These are phyloP conservation scores for Epizoanthus scotinus DNA, from an alignment of 92 coral and sea anemone genomes.

Conservation along the genomic window DNA sequence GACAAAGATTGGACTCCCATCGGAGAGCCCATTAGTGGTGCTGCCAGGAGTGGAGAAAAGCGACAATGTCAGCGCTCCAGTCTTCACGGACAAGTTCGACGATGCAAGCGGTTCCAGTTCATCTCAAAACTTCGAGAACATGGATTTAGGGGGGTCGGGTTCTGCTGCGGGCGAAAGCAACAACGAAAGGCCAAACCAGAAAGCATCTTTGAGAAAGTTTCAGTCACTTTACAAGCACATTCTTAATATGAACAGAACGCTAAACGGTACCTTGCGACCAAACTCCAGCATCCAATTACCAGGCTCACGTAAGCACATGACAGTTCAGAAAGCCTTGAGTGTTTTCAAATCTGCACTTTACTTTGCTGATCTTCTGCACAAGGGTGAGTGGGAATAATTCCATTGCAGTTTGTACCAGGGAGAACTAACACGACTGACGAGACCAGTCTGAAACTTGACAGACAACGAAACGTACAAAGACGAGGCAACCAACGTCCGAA, in stretches of 20 bases:
- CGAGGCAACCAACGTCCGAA: no score
- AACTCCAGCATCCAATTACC: conserved; percentile 16
- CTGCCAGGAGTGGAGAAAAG: not conserved
- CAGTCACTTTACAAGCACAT: conserved; percentile 19
- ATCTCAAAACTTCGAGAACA: not conserved
- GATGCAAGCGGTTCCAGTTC: not conserved
- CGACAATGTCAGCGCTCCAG: not conserved
- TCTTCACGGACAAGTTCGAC: not conserved
- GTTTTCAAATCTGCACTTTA: conserved; percentile 15
- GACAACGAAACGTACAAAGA: no score
- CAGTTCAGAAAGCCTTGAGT: conserved; percentile 10
- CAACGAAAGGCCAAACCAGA: not conserved
- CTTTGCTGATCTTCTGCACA: conserved; percentile 37
- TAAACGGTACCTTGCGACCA: conserved; percentile 17
- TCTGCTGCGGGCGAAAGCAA: not conserved
- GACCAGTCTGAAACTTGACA: not conserved
- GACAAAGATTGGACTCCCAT: not conserved
- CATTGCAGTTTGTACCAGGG: not conserved
- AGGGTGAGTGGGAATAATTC: not conserved
- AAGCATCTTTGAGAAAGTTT: not conserved
- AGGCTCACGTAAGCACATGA: conserved; percentile 16
- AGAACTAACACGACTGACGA: not conserved
- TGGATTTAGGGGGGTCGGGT: conserved; percentile 14
- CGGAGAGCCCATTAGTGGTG: not conserved
- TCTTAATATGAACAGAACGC: conserved; percentile 23